Evolutionary conservation across 2,797 vertebrate genomes (phyloP).

Genomic region (Melanotaenia trifasciata): DNA sequence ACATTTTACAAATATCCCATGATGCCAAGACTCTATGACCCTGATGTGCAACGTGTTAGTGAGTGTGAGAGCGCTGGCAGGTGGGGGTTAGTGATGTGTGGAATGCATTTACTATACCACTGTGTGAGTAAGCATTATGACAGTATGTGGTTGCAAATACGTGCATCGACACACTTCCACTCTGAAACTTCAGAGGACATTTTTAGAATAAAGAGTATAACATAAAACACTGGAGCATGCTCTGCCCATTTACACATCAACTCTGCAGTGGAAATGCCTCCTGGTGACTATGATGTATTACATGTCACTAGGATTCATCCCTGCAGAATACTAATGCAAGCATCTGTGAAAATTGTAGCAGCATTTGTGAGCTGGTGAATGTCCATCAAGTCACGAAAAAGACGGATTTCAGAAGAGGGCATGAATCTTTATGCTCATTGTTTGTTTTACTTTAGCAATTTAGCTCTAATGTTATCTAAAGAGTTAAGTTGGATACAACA

Average conservation of each 20-base stretch:
- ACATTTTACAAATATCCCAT: constrained; percentile 75
- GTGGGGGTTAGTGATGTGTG: constrained; percentile 37
- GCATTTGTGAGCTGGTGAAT: constrained; percentile 61
- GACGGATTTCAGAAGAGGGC: constrained; percentile 37
- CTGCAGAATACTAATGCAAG: constrained; percentile 82
- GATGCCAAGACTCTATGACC: constrained; percentile 71
- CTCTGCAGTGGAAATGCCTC: constrained; percentile 75
- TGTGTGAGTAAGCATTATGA: constrained; percentile 38
- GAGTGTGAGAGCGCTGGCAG: constrained; percentile 48
- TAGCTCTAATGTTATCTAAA: constrained; percentile 39
- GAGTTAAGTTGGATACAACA: constrained; percentile 46
- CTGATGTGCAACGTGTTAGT: constrained; percentile 53
- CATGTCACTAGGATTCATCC: constrained; percentile 77
- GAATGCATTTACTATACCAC: constrained; percentile 41
- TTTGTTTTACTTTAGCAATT: constrained; percentile 54
- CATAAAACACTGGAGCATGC: constrained; percentile 74
- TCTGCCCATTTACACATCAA: constrained; percentile 75
- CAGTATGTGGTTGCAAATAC: constrained; percentile 21
- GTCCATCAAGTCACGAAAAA: constrained; percentile 57
- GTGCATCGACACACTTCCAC: constrained; percentile 36
- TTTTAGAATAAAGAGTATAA: constrained; percentile 69
- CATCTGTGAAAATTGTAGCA: constrained; percentile 71
- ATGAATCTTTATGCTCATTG: constrained; percentile 30
- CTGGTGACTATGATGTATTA: constrained; percentile 85
- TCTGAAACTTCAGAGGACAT: constrained; percentile 74